Evolutionary conservation across 2,113 vertebrate species (phyloP).

Genomic region (Pseudorectes ferrugineus): DNA sequence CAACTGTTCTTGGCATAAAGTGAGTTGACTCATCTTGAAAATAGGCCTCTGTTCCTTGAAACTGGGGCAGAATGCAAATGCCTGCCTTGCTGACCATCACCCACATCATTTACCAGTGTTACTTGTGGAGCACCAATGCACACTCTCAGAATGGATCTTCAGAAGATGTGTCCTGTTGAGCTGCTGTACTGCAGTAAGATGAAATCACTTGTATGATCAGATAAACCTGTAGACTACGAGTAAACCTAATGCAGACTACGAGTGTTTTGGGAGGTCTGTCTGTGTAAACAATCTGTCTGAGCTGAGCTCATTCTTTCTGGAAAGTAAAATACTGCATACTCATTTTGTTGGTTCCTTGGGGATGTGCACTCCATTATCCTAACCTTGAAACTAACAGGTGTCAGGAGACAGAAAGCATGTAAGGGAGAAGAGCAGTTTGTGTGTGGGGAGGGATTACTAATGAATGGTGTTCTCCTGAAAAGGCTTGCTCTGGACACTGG

Average conservation of each 20-base stretch:
- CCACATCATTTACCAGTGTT: neutral
- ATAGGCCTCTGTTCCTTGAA: slow-evolving; percentile 32
- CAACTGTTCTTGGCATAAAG: slow-evolving; percentile 51
- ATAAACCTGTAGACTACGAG: neutral
- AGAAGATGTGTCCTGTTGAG: neutral
- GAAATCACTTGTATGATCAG: neutral
- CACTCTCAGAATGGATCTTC: neutral
- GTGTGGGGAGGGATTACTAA: neutral
- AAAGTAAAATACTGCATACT: neutral
- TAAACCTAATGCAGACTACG: neutral
- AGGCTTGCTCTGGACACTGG: neutral
- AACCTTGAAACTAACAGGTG: slow-evolving; percentile 18
- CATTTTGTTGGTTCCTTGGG: neutral
- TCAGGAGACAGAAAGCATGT: neutral
- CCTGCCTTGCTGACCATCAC: neutral
- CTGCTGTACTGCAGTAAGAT: neutral
- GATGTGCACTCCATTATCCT: neutral
- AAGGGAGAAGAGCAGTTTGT: slow-evolving; percentile 21
- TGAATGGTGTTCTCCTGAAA: slow-evolving; percentile 28
- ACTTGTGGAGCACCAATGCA: neutral
- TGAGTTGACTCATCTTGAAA: slow-evolving; percentile 46
- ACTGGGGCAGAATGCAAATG: slow-evolving; percentile 18
- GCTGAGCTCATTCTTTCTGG: neutral
- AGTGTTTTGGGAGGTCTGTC: neutral
- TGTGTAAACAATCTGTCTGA: slow-evolving; percentile 2